These are phyloP conservation scores for Gymnoscopelus braueri DNA, from an alignment of 2,797 vertebrate genomes.

Conservation along the genomic window DNA sequence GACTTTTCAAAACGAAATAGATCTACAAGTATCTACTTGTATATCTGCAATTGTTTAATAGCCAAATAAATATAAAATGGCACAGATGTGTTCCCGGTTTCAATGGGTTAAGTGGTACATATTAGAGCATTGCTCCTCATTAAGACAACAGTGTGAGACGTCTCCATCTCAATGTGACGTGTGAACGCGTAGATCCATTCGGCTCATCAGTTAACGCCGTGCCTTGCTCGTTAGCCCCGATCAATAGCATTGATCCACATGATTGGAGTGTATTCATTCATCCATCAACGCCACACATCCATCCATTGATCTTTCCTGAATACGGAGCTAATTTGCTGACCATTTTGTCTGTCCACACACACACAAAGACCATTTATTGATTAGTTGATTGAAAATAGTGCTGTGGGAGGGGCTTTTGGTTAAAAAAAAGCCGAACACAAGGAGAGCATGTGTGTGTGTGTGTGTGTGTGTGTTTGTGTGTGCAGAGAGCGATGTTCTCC, in stretches of 20 bases:
- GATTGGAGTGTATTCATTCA: slow-evolving; percentile 68
- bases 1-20: no score
- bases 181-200: no score
- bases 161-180: no score
- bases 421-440: slow-evolving; percentile 15
- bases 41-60: no score
- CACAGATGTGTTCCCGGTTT: no score
- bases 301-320: slow-evolving; percentile 57
- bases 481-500: background rate
- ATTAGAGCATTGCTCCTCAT: no score
- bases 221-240: no score
- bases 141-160: no score
- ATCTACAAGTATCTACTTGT: no score
- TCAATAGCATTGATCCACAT: slow-evolving; percentile 51
- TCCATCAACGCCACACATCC: slow-evolving; percentile 64
- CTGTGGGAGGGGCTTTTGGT: slow-evolving; percentile 31
- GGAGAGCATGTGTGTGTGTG: slow-evolving; percentile 14
- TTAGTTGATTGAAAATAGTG: slow-evolving; percentile 51
- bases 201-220: no score
- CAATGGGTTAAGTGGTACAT: no score
- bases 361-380: slow-evolving; percentile 64
- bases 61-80: no score
- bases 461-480: slow-evolving; percentile 7
- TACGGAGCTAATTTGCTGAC: slow-evolving; percentile 54
- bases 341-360: slow-evolving; percentile 46